phyloP scores from a whole-genome alignment of 1,140 invertebrate genomes.

The Nomia melanderi region DNA sequence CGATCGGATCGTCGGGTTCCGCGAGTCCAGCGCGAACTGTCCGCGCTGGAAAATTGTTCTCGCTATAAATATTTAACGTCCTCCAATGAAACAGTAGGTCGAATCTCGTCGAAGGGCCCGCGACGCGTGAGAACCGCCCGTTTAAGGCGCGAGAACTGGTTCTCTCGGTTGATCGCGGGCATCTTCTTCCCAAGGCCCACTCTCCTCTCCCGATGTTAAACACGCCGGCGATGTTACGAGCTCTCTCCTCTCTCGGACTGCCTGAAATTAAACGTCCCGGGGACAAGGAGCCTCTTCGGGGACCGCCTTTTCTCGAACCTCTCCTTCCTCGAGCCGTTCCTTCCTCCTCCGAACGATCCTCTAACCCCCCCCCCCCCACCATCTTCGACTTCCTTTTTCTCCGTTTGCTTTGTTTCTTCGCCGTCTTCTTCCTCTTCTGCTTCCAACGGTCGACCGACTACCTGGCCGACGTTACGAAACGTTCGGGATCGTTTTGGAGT shows the following conservation, averaged over 20 bases:
- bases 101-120: conserved; percentile 42
- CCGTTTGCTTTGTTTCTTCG: conserved; percentile 44
- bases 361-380: background rate
- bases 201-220: conserved; percentile 54
- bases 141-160: conserved; percentile 77
- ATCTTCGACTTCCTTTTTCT: conserved; percentile 7
- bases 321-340: conserved; percentile 24
- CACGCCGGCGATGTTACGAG: conserved; percentile 53
- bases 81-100: too few species aligned
- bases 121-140: conserved; percentile 72
- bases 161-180: conserved; percentile 64
- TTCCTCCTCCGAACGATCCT: background rate
- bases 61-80: too few species aligned
- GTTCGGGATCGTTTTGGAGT: conserved; percentile 46
- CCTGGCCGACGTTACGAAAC: conserved; percentile 59
- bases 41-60: too few species aligned
- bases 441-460: conserved; percentile 25
- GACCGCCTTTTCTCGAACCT: conserved; percentile 43
- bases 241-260: conserved; percentile 55
- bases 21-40: too few species aligned
- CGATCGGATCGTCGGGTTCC: too few species aligned
- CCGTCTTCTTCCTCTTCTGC: conserved; percentile 50
- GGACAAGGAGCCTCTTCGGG: conserved; percentile 58
- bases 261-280: conserved; percentile 69
- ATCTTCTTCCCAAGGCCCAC: conserved; percentile 64